Percentiles rank a stretch among this genome's conserved stretches.
Evolutionary conservation across 2,888 invertebrate genomes (phyloP).

Genomic region (Sicus ferrugineus): DNA sequence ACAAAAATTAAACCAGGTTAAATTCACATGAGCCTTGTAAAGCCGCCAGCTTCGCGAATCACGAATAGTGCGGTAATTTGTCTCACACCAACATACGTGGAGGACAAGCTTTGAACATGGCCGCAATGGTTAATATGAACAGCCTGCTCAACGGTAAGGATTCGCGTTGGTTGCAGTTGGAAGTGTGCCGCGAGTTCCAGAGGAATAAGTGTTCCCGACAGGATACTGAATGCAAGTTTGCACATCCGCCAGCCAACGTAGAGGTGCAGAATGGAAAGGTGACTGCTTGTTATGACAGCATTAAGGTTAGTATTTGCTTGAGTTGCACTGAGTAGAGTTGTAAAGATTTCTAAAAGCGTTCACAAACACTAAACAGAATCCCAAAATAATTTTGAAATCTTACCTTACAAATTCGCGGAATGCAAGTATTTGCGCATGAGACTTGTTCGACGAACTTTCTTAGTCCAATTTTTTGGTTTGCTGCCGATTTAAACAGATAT

Average conservation of each 20-base stretch:
- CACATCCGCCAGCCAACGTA: conserved; percentile 99
- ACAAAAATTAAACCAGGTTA: too few species aligned
- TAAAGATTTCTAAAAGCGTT: background rate
- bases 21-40: too few species aligned
- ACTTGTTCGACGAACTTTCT: background rate
- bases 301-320: conserved; percentile 83
- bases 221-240: conserved; percentile 99
- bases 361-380: background rate
- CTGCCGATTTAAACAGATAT: background rate
- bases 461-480: background rate
- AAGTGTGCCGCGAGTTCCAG: conserved; percentile 99
- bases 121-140: conserved; percentile 96
- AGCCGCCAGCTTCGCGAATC: too few species aligned
- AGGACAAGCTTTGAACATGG: conserved; percentile 65
- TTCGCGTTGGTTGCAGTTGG: conserved; percentile 99
- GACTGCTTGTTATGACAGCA: conserved; percentile 99
- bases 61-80: too few species aligned
- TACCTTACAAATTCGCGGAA: background rate
- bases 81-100: too few species aligned
- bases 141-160: conserved; percentile 98
- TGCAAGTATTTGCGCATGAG: background rate
- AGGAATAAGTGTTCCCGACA: conserved; percentile 99
- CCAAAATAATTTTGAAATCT: background rate
- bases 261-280: conserved; percentile 99
- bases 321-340: background rate